Base-by-base conservation (phyloP, 2,113 vertebrate genomes). In the Notiomystis cincta region DNA sequence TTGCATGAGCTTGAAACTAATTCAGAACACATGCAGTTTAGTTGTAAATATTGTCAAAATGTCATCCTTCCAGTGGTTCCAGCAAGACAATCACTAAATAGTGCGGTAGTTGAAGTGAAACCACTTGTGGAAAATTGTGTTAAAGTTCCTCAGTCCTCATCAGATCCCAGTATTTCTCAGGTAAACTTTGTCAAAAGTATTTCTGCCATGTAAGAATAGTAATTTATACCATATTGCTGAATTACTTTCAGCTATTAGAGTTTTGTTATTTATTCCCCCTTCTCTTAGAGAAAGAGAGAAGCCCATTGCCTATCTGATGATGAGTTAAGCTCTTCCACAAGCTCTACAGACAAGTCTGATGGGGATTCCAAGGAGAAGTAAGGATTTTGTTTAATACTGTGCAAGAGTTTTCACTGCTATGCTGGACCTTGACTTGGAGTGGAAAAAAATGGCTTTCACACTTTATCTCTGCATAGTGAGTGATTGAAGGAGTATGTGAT, bases 271-370 rank as follows among this genome's bases (percentile, higher is more conserved):
- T 92, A 51, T 80, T 92, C 47, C 64, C 69, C 89, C 87, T 38
- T 78, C n/a, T 8, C 45, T 60, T 93, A 98, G 98, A 94, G 93
- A 93, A 98, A 83, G 79, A 97, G 31, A 72, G 76, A 65, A 76
- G 71, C 48, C 30, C 94, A 78, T 82, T 97, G 88, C 86, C 96
- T 95, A 23, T 99, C 98, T 60, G 99, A 99, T 73, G 98, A 99
- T 40, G 99, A 99, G 56, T 97, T 98, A 82, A 99, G 98, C 95
- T 99, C 99, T 72, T 99, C 99, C 73, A 98, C 99, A 90, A 99
- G 99, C 96, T 99, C 99, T 77, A 99, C 98, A 27, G 99, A 99
- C 53, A 99, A 98, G 54, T 99, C 98, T 60, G 99, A 99, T 90
- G 98, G 98, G 37, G 99, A 99, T 91, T 98, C 96, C 89, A 99